These are phyloP conservation scores for Nephrotoma flavescens DNA, from an alignment of 2,888 invertebrate species.

Conservation along the genomic window DNA sequence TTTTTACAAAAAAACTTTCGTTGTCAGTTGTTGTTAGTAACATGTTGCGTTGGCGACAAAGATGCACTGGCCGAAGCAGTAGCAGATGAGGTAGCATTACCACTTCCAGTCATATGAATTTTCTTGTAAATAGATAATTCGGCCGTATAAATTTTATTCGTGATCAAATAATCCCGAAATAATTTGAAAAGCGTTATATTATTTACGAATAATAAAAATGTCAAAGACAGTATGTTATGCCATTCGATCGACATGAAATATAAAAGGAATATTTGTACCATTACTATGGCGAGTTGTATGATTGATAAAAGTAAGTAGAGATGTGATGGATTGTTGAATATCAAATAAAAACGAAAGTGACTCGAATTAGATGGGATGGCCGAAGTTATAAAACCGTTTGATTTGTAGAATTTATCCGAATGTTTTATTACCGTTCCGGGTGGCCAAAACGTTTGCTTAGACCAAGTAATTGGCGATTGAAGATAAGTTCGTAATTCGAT, in stretches of 20 bases:
- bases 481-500: constrained; percentile 19
- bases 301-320: constrained; percentile 58
- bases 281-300: constrained; percentile 52
- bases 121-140: constrained; percentile 22
- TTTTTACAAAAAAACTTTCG: not conserved
- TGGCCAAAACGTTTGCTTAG: constrained; percentile 50
- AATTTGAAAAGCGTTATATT: constrained; percentile 85
- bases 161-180: constrained; percentile 70
- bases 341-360: constrained; percentile 77
- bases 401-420: constrained; percentile 57
- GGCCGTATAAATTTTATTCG: constrained; percentile 57
- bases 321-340: constrained; percentile 75
- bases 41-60: not conserved
- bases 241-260: constrained; percentile 64
- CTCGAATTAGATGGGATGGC: constrained; percentile 74
- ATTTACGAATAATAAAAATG: constrained; percentile 75
- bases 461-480: constrained; percentile 33
- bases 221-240: constrained; percentile 80
- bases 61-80: not conserved
- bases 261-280: constrained; percentile 64
- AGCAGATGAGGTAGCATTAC: not conserved
- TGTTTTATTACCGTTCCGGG: constrained; percentile 60
- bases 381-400: constrained; percentile 64
- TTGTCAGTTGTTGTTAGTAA: not conserved
- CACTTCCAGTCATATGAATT: constrained; percentile 9